These are phyloP conservation scores for Lampris incognitus DNA, from an alignment of 2,113 vertebrate genomes.

Conservation along the genomic window DNA sequence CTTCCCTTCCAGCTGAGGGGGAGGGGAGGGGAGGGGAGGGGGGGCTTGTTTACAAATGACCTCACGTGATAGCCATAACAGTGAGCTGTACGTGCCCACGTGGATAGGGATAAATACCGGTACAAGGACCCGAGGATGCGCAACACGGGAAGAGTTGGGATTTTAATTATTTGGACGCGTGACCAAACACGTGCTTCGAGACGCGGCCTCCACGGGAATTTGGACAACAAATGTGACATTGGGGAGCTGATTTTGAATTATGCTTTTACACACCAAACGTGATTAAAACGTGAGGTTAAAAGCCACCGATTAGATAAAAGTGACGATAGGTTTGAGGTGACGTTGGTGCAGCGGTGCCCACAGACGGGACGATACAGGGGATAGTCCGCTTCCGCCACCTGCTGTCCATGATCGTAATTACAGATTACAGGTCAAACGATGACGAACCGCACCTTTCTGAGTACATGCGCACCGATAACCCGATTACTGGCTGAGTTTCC, in stretches of 20 bases:
- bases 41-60: not conserved
- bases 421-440: constrained; percentile 3
- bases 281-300: not conserved
- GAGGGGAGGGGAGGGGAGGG: too few relatives aligned
- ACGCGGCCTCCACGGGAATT: not conserved
- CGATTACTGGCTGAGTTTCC: too few relatives aligned
- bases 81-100: too few relatives aligned
- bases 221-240: not conserved
- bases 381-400: constrained; percentile 47
- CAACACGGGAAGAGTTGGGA: too few relatives aligned
- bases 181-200: not conserved
- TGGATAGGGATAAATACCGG: too few relatives aligned
- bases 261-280: not conserved
- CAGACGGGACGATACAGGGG: not conserved
- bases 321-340: not conserved
- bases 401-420: constrained; percentile 40
- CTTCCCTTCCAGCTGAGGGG: not conserved
- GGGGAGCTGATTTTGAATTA: not conserved
- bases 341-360: not conserved
- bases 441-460: not conserved
- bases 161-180: not conserved
- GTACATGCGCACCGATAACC: too few relatives aligned
- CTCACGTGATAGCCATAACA: too few relatives aligned
- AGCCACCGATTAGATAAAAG: not conserved
- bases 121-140: too few relatives aligned